Evolutionary conservation across 2,888 invertebrate species (phyloP), one percentile per base, ranked within the genome.

Genomic region (Macaria liturata): DNA sequence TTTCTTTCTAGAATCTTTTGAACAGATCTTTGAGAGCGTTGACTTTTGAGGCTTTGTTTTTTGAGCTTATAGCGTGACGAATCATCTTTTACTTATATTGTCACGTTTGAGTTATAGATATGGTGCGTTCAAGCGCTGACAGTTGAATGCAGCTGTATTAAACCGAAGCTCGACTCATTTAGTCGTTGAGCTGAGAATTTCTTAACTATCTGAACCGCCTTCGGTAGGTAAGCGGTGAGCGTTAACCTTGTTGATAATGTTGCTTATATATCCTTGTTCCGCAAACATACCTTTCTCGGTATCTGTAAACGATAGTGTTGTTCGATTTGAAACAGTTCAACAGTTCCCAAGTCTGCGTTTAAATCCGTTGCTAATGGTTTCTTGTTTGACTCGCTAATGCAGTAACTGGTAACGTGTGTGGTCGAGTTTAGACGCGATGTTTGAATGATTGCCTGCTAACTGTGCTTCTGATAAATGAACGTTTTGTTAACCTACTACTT

Each of bases 181-280:
- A 53, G 9, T 53, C 8, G 39, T 43, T 42, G 50, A 52, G 34
- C 20, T 40, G 67, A 68, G 74, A 80, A 80, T 87, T 87, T 83
- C 83, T 78, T 68, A 83, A 80, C 78, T 78, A 84, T 81, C 81
- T 76, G 69, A 81, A 78, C 80, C 76, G 79, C 87, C 85, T 88
- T 87, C 84, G 52, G 52, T 61, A 78, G 80, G 55, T 49, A 60
- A 56, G 55, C 58, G 58, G 57, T 58, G 49, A 54, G 46, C 75
- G 64, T 66, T 79, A 82, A 81, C 90, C 88, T 88, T 89, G 88
- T 76, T 74, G 73, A 75, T 78, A 80, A 68, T 74, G 65, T 70
- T 70, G 71, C 70, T 70, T 69, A 71, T 74, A 80, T 86, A 88
- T 88, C 90, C 89, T 88, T 79, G 80, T 86, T 86, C 86, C 84